phyloP scores from a whole-genome alignment of 2,888 invertebrate species.

The Colostygia pectinataria region DNA sequence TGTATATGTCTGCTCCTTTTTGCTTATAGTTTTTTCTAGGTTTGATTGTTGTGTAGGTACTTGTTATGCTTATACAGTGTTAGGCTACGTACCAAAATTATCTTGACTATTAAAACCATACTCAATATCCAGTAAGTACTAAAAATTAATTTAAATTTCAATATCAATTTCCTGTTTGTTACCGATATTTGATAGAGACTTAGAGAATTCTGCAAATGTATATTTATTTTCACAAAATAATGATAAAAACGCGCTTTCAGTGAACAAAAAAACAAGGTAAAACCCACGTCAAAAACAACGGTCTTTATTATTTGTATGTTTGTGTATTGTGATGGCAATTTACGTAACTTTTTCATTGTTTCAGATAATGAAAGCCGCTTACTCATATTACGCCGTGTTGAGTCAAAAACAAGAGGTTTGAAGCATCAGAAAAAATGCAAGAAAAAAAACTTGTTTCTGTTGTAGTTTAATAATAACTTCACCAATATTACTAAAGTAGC shows the following conservation, averaged over 20 bases:
- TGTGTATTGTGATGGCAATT: slow-evolving; percentile 1
- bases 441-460: slow-evolving; percentile 16
- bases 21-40: too few relatives aligned
- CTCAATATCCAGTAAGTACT: too few relatives aligned
- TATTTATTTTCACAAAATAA: slow-evolving; percentile 11
- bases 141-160: too few relatives aligned
- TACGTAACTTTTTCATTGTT: slow-evolving; percentile 39
- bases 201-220: slow-evolving; percentile 16
- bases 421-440: slow-evolving; percentile 9
- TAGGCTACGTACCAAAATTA: too few relatives aligned
- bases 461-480: slow-evolving; percentile 42
- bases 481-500: slow-evolving; percentile 38
- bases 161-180: slow-evolving; percentile 8
- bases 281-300: too few relatives aligned
- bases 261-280: too few relatives aligned
- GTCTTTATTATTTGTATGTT: too few relatives aligned
- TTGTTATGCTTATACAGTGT: too few relatives aligned
- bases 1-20: too few relatives aligned
- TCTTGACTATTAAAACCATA: too few relatives aligned
- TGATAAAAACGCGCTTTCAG: too few relatives aligned
- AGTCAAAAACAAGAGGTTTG: slow-evolving; percentile 56
- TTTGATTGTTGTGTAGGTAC: too few relatives aligned
- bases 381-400: slow-evolving; percentile 67
- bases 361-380: slow-evolving; percentile 74
- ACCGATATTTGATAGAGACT: slow-evolving; percentile 24